These are phyloP conservation scores for Mesodorylaimus sp. DNA, from an alignment of 2,888 invertebrate species.

Conservation along the genomic window DNA sequence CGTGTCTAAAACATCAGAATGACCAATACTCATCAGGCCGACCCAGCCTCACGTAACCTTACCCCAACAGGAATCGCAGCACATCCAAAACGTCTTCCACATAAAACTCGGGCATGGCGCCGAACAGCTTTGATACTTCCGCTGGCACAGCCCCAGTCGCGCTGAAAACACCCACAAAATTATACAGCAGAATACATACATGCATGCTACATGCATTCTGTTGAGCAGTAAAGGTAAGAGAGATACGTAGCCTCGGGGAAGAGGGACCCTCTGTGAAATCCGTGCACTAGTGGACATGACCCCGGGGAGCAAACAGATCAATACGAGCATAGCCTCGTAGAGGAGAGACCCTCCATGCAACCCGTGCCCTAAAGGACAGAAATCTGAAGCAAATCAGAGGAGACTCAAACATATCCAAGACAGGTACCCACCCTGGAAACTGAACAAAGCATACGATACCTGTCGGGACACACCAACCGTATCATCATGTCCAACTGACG, in stretches of 20 bases:
- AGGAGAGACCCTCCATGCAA: too few relatives aligned
- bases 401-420: not conserved
- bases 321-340: too few relatives aligned
- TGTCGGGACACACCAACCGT: slow-evolving; percentile 30
- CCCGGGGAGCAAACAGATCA: too few relatives aligned
- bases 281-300: too few relatives aligned
- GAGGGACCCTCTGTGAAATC: too few relatives aligned
- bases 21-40: not conserved
- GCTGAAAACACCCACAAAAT: not conserved
- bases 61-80: slow-evolving; percentile 75
- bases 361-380: too few relatives aligned
- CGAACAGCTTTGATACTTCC: slow-evolving; percentile 53
- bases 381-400: too few relatives aligned
- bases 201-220: not conserved
- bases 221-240: not conserved
- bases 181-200: not conserved
- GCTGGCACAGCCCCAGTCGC: slow-evolving; percentile 35
- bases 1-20: slow-evolving; percentile 43
- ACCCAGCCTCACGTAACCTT: slow-evolving; percentile 36
- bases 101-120: slow-evolving; percentile 83
- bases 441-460: slow-evolving; percentile 10
- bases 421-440: not conserved
- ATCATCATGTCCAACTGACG: slow-evolving; percentile 59
- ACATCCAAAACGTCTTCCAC: slow-evolving; percentile 93
- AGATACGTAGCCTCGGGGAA: too few relatives aligned